A percentile compares a stretch with the other conserved stretches of the same genome.
Evolutionary conservation across 1,140 invertebrate genomes (phyloP).

Genomic region (Goniozus legneri): DNA sequence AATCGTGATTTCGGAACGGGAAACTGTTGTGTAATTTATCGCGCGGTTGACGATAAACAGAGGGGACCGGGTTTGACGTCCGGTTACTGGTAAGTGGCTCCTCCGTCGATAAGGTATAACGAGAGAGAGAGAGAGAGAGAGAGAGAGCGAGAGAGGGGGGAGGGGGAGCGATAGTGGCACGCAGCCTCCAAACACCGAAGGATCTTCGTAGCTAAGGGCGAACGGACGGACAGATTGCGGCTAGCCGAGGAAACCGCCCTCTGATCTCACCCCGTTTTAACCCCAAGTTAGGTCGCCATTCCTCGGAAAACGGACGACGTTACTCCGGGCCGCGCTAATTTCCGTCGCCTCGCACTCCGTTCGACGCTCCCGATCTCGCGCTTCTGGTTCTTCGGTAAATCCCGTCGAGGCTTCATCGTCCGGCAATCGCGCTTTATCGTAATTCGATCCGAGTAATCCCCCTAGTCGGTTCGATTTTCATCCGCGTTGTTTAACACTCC

Average conservation of each 20-base stretch:
- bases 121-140: too few species aligned
- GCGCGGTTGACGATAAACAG: slow-evolving; percentile 39
- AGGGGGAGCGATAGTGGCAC: slow-evolving; percentile 33
- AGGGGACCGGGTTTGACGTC: slow-evolving; percentile 44
- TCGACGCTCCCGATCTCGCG: background rate
- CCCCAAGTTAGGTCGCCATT: slow-evolving; percentile 10
- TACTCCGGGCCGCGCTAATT: too few species aligned
- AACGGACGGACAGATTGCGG: slow-evolving; percentile 45
- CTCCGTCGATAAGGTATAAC: slow-evolving; percentile 33
- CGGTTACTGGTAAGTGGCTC: slow-evolving; percentile 25
- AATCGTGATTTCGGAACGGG: too few species aligned
- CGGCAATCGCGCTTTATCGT: too few species aligned
- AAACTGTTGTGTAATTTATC: too few species aligned
- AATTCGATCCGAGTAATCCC: too few species aligned
- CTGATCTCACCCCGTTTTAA: slow-evolving; percentile 25
- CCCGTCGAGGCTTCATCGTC: too few species aligned
- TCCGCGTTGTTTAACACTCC: too few species aligned
- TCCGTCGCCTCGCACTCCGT: background rate
- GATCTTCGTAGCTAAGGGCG: slow-evolving; percentile 39
- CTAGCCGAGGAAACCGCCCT: slow-evolving; percentile 39
- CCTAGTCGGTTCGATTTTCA: too few species aligned
- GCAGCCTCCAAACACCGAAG: slow-evolving; percentile 41
- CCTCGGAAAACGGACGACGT: too few species aligned
- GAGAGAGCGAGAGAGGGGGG: too few species aligned
- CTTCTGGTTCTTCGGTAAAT: too few species aligned